Evolutionary conservation across 1,140 invertebrate genomes (phyloP).

Genomic region (Hylyphantes graminicola): DNA sequence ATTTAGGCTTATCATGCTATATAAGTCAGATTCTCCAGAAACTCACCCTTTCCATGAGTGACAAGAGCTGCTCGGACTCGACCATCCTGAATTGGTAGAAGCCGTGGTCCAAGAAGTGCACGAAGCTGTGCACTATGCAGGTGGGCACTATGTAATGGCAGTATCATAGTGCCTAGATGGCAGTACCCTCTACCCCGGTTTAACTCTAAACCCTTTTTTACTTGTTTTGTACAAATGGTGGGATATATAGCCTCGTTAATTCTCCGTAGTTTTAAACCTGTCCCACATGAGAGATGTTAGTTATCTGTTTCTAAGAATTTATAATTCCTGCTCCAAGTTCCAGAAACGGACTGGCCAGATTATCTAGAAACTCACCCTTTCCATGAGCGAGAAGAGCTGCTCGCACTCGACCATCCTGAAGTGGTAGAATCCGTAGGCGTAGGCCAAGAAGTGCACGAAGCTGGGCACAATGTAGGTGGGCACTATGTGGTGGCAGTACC

Average conservation of each 20-base stretch:
- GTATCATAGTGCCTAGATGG: background rate
- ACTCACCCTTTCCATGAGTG: slow-evolving; percentile 87
- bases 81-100: slow-evolving; percentile 82
- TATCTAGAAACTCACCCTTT: slow-evolving; percentile 74
- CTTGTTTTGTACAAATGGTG: too few species aligned
- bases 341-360: too few species aligned
- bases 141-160: slow-evolving; percentile 72
- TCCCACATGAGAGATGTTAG: too few species aligned
- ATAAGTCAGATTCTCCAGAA: too few species aligned
- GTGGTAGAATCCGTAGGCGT: slow-evolving; percentile 80
- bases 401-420: slow-evolving; percentile 87
- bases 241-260: too few species aligned
- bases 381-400: slow-evolving; percentile 89
- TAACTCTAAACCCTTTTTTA: too few species aligned
- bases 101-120: slow-evolving; percentile 82
- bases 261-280: too few species aligned
- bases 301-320: too few species aligned
- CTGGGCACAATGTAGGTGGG: slow-evolving; percentile 85
- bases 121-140: slow-evolving; percentile 80
- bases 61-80: slow-evolving; percentile 87
- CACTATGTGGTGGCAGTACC: slow-evolving; percentile 63
- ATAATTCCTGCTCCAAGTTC: too few species aligned
- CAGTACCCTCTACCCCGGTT: too few species aligned
- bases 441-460: slow-evolving; percentile 80
- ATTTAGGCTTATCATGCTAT: too few species aligned